Evolutionary conservation across 2,888 invertebrate species (phyloP).

Genomic region (Trichopria drosophilae): DNA sequence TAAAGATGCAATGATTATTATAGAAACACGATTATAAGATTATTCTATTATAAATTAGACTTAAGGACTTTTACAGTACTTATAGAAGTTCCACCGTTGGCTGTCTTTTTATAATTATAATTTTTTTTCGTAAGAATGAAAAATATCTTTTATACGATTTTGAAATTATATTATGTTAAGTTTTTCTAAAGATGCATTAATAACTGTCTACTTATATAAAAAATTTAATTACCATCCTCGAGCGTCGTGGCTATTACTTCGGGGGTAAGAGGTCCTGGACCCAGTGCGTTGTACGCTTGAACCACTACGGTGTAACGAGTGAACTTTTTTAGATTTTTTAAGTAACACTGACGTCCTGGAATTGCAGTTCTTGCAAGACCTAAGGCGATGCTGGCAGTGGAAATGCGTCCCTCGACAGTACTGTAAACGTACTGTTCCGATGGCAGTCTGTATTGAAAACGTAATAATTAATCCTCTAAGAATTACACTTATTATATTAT

Average conservation of each 20-base stretch:
- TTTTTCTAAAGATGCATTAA: neutral
- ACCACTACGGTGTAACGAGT: slow-evolving; percentile 62
- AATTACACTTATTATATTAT: too few relatives aligned
- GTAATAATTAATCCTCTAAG: neutral
- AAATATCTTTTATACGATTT: neutral
- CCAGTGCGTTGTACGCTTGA: slow-evolving; percentile 61
- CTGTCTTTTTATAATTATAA: too few relatives aligned
- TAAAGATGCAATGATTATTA: too few relatives aligned
- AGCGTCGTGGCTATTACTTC: slow-evolving; percentile 62
- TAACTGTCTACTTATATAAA: neutral
- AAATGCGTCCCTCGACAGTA: slow-evolving; percentile 55
- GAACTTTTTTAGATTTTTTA: slow-evolving; percentile 60
- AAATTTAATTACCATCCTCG: slow-evolving; percentile 58
- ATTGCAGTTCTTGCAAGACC: slow-evolving; percentile 54
- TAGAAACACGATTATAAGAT: too few relatives aligned
- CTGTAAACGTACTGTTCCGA: slow-evolving; percentile 53
- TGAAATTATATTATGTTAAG: neutral
- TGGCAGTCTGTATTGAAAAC: slow-evolving; percentile 43
- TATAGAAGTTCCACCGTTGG: too few relatives aligned
- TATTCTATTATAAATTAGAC: too few relatives aligned
- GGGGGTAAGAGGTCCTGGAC: slow-evolving; percentile 60
- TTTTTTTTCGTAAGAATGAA: too few relatives aligned
- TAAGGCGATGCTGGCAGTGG: slow-evolving; percentile 52
- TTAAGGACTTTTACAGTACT: too few relatives aligned
- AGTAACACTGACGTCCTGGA: slow-evolving; percentile 52